Percentiles rank a stretch among this genome's conserved stretches.
phyloP scores from a whole-genome alignment of 2,888 invertebrate species.

The Drosophila nigritarsus region DNA sequence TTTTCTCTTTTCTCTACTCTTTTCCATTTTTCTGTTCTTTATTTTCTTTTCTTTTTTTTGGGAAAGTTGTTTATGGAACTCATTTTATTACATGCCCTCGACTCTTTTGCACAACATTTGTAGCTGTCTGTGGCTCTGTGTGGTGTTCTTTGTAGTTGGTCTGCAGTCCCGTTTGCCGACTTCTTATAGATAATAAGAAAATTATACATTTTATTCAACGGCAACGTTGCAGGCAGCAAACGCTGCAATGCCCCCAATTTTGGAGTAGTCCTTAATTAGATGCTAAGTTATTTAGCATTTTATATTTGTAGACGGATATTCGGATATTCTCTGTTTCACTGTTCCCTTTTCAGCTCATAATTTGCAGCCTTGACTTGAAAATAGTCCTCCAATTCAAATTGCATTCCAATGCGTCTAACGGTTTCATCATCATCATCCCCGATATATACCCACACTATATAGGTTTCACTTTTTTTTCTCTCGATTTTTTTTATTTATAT shows the following conservation, averaged over 20 bases:
- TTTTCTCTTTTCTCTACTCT: constrained; percentile 9
- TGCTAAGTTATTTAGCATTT: constrained; percentile 75
- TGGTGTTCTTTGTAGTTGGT: constrained; percentile 17
- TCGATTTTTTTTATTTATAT: constrained; percentile 22
- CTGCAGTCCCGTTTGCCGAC: constrained; percentile 54
- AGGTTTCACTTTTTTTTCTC: background rate
- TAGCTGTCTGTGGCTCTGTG: background rate
- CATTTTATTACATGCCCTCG: constrained; percentile 67
- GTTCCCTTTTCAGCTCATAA: constrained; percentile 29
- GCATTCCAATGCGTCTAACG: constrained; percentile 79
- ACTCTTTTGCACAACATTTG: constrained; percentile 1
- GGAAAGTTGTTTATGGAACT: constrained; percentile 79
- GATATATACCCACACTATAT: background rate
- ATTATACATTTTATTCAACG: constrained; percentile 77
- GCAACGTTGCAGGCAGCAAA: constrained; percentile 42
- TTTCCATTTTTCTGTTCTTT: constrained; percentile 1
- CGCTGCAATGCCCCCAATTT: constrained; percentile 81
- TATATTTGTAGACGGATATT: constrained; percentile 14
- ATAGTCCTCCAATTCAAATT: constrained; percentile 45
- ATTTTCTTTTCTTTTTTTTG: constrained; percentile 45
- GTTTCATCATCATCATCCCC: constrained; percentile 58
- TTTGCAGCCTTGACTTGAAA: constrained; percentile 61
- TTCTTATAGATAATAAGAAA: constrained; percentile 79
- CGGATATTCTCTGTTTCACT: constrained; percentile 14
- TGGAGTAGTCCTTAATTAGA: constrained; percentile 74